Evolutionary conservation across 2,797 vertebrate species (phyloP).

Genomic region (Galagoides demidoff): DNA sequence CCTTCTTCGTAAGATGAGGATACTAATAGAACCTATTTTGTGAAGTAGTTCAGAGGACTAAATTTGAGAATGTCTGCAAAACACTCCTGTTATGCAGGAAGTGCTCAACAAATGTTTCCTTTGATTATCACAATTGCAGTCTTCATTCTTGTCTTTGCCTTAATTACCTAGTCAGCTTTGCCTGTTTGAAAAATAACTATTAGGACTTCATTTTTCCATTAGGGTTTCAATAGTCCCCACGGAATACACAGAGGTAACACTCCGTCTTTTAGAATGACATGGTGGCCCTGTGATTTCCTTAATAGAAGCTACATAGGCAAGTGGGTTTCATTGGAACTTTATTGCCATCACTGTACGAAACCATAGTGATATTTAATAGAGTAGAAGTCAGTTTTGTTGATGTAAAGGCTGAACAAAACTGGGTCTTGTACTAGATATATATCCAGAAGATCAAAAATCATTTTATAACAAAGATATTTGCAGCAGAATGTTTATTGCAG

Average conservation of each 20-base stretch:
- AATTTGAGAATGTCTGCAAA: not conserved
- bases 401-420: not conserved
- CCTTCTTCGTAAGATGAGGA: not conserved
- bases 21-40: not conserved
- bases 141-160: not conserved
- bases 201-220: not conserved
- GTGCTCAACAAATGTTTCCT: not conserved
- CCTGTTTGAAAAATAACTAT: not conserved
- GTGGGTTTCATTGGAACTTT: not conserved
- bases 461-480: too few species aligned
- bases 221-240: not conserved
- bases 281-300: not conserved
- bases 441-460: too few species aligned
- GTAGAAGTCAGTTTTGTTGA: not conserved
- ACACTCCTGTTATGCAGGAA: not conserved
- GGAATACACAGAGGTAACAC: not conserved
- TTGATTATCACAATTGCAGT: not conserved
- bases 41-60: not conserved
- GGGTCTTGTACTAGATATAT: not conserved
- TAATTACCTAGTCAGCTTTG: not conserved
- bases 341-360: not conserved
- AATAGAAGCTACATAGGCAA: not conserved
- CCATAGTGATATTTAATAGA: not conserved
- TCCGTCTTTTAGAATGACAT: not conserved
- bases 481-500: too few species aligned